A percentile compares a stretch with the other conserved stretches of the same genome.
Evolutionary conservation across 2,888 invertebrate species (phyloP).

Genomic region (Sylvicola fuscatus): DNA sequence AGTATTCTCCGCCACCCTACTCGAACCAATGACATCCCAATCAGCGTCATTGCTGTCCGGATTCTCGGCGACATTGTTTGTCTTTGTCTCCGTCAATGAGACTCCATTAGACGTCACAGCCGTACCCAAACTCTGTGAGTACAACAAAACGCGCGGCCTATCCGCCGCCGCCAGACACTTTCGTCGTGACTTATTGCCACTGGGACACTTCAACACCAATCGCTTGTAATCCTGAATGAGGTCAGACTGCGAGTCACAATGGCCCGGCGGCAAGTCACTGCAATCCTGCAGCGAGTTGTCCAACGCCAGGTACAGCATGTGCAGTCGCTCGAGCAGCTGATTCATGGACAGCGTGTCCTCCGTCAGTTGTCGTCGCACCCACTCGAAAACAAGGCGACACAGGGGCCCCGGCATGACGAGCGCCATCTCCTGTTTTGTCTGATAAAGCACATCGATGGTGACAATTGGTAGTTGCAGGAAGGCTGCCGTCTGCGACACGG

Average conservation of each 20-base stretch:
- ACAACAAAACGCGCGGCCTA: slow-evolving; percentile 38
- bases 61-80: slow-evolving; percentile 8
- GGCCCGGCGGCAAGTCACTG: slow-evolving; percentile 42
- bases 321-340: slow-evolving; percentile 10
- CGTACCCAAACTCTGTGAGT: slow-evolving; percentile 32
- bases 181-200: slow-evolving; percentile 12
- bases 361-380: slow-evolving; percentile 29
- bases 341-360: slow-evolving; percentile 18
- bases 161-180: slow-evolving; percentile 33
- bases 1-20: slow-evolving; percentile 35
- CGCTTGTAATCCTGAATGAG: slow-evolving; percentile 59
- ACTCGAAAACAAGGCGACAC: slow-evolving; percentile 40
- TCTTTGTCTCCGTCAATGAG: slow-evolving; percentile 21
- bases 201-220: slow-evolving; percentile 18
- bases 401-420: slow-evolving; percentile 33
- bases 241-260: slow-evolving; percentile 39
- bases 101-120: slow-evolving; percentile 10
- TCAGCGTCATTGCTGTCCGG: slow-evolving; percentile 25
- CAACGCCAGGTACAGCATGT: slow-evolving; percentile 26
- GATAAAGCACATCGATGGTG: slow-evolving; percentile 53
- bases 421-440: slow-evolving; percentile 44
- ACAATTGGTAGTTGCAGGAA: slow-evolving; percentile 34
- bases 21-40: slow-evolving; percentile 38
- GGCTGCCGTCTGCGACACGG: slow-evolving; percentile 25
- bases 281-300: slow-evolving; percentile 63